A percentile compares a stretch with the other conserved stretches of the same genome.
phyloP scores from a whole-genome alignment of 30 jellyfish, hydroid and myxozoan species.

The Rhopilema esculentum region DNA sequence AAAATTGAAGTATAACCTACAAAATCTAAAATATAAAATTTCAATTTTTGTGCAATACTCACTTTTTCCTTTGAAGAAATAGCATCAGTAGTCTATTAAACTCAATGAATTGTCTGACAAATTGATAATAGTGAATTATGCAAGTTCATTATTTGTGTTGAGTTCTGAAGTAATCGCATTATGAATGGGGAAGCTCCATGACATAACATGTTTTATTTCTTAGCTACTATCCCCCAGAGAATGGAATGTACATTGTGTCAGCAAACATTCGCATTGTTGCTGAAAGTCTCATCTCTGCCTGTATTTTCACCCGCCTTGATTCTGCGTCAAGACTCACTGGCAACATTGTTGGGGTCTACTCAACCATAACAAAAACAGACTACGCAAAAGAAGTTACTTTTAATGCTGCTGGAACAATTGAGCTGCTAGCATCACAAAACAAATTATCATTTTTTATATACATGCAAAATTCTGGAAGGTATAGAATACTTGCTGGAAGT shows the following conservation, averaged over 20 bases:
- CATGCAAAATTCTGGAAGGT: slow-evolving; percentile 66
- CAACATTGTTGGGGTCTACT: slow-evolving; percentile 44
- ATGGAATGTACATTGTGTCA: slow-evolving; percentile 62
- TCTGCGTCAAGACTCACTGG: slow-evolving; percentile 51
- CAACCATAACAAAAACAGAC: slow-evolving; percentile 32
- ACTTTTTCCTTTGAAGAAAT: no score
- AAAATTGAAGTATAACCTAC: no score
- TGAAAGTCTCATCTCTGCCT: slow-evolving; percentile 39
- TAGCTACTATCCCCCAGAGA: slow-evolving; percentile 61
- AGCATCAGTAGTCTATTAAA: no score
- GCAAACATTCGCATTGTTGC: slow-evolving; percentile 71
- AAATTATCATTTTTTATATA: slow-evolving; percentile 65
- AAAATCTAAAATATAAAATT: no score
- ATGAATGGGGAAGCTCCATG: neutral
- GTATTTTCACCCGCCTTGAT: slow-evolving; percentile 21
- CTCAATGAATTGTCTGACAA: no score
- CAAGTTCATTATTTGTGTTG: neutral
- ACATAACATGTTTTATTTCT: no score
- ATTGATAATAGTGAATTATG: neutral
- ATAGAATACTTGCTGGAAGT: slow-evolving; percentile 74
- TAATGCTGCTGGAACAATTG: slow-evolving; percentile 53
- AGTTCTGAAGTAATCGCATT: neutral
- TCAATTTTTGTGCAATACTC: no score
- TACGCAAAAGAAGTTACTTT: slow-evolving; percentile 39
- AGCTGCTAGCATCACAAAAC: slow-evolving; percentile 38